These are phyloP conservation scores for Tenebrosternarchus preto DNA, from an alignment of 2,113 vertebrate species.

Conservation along the genomic window DNA sequence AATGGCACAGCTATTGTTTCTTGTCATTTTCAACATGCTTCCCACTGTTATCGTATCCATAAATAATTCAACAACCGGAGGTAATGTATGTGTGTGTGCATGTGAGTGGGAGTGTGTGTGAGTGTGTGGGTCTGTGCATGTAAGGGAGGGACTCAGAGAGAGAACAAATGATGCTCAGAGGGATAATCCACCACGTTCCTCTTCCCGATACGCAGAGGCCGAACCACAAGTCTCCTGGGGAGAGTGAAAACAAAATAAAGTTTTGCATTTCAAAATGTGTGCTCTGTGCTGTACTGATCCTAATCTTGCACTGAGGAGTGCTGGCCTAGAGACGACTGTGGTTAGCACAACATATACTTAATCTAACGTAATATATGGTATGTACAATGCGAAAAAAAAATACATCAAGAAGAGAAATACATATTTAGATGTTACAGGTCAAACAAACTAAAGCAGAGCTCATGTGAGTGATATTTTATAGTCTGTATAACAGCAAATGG, in stretches of 20 bases:
- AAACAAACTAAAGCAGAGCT: too few species aligned
- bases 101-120: slow-evolving; percentile 40
- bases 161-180: slow-evolving; percentile 51
- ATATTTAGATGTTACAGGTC: too few species aligned
- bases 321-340: too few species aligned
- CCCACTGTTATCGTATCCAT: slow-evolving; percentile 71
- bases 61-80: slow-evolving; percentile 78
- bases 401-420: too few species aligned
- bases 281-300: background rate
- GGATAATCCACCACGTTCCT: background rate
- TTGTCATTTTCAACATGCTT: slow-evolving; percentile 67
- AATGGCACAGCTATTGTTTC: slow-evolving; percentile 69
- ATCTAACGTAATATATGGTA: too few species aligned
- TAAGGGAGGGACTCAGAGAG: slow-evolving; percentile 41
- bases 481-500: background rate
- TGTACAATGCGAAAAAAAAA: too few species aligned
- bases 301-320: background rate
- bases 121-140: slow-evolving; percentile 33
- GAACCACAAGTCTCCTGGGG: background rate
- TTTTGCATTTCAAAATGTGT: slow-evolving; percentile 16
- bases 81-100: slow-evolving; percentile 65
- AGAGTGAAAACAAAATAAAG: background rate
- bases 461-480: background rate
- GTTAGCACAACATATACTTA: too few species aligned
- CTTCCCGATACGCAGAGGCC: slow-evolving; percentile 22